Base-by-base conservation (phyloP, 2,888 invertebrate species). In the Athalia cordata region DNA sequence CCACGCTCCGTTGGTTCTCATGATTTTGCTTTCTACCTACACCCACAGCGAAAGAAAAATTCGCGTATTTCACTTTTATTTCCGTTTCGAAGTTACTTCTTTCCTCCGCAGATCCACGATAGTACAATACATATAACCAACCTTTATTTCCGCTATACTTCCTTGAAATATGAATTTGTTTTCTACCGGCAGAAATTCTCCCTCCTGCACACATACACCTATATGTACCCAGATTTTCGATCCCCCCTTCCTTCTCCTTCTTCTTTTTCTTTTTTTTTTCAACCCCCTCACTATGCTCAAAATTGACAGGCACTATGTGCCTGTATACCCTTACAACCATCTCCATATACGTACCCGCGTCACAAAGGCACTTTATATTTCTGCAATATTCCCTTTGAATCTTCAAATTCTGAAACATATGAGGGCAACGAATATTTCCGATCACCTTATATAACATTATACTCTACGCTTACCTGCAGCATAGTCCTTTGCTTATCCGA, bases 51-150 rank as follows among this genome's bases (percentile, higher is more conserved):
- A 75, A 85, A 80, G 81, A 80, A 78, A 29, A 79, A 80, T 83
- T 81, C 81, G 81, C 84, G 85, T 87, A 87, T 86, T 86, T 87
- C 85, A 86, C 86, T 86, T 86, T 87, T 86, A 87, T 86, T 86
- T 84, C 77, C 79, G 83, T 84, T 82, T 82, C 81, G 81, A 59
- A 70, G 55, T 70, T 77, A 81, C 80, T 77, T 59, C 77, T 74
- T 15, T 70, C 64, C 49, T 62, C 52, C 8, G 8, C 49, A 29
- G 29, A 29, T 29, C 29, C 29, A 29, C 29, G 29, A 29, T 29
- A 29, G 29, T 2, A 29, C 29, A 29, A 29, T 29, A 29, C 15
- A 15, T 59, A 57, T 59, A 57, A 76, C 80, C 74, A 77, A 11
- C 62, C 62, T 45, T 9, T 8, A 45, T 75, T n/a, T 80, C 81